Evolutionary conservation across 2,797 vertebrate species (phyloP), one percentile per base, ranked within the genome.

Genomic region (Natrix natrix): DNA sequence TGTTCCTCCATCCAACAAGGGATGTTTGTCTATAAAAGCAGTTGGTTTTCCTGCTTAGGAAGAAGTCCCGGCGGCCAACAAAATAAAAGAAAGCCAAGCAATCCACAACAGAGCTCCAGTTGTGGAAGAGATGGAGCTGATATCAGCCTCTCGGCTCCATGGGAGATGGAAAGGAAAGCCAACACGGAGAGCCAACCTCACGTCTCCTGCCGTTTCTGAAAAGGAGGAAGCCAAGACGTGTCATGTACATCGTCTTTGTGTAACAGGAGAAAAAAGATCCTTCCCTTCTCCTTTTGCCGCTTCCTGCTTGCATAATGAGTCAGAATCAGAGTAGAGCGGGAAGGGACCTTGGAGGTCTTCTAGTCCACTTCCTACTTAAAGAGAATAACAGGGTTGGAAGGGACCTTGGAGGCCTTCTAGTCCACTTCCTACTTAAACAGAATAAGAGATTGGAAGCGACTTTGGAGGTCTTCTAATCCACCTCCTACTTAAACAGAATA

Each of bases 71-170:
- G 92, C 89, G 90, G 95, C 94, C 95, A 94, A 16, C 87, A 90
- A 94, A 95, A 92, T 92, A 94, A 94, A 93, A 96, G 94, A 0
- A 43, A 78, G 14, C 69, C 69, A 37, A 74, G 8, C 3, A 78
- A 93, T 93, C 60, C 94, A 90, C 55, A 74, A 91, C 60, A 86
- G 83, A 91, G 88, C 94, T 96, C 95, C 94, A 91, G 55, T 92
- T 92, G 94, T 92, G 95, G 95, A 95, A 94, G 87, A 95, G 95
- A 96, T 92, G 90, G 94, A 95, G 94, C 95, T 7, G 59, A 66
- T 94, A 94, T 95, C 94, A 0, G 1, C 55, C 55, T 24, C 60
- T 26, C 24, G 90, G 63, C 7, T 78, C 63, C 28, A 91, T 91
- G 92, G 55, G 91, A 87, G 91, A 83, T 87, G 91, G 90, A 57